phyloP scores from a whole-genome alignment of 2,113 vertebrate species.

The Amazona guildingii region DNA sequence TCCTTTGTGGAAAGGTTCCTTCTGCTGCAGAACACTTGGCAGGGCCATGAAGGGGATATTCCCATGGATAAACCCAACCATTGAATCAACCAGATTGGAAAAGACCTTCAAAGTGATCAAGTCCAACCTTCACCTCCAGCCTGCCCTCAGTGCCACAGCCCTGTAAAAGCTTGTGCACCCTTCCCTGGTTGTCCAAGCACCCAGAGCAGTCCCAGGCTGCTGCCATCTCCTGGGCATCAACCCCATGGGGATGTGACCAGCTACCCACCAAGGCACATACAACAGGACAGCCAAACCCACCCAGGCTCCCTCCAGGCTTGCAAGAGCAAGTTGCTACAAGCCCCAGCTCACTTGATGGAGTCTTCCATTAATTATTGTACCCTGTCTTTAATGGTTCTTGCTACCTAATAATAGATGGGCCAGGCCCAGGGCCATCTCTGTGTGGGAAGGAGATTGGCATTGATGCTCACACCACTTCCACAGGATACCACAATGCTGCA shows the following conservation, averaged over 20 bases:
- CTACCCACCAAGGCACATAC: neutral
- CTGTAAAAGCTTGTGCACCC: neutral
- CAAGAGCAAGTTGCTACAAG: neutral
- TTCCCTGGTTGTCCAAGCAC: too few species aligned
- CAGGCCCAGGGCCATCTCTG: neutral
- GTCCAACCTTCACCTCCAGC: neutral
- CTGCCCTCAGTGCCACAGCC: too few species aligned
- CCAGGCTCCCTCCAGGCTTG: neutral
- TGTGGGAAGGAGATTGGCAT: neutral
- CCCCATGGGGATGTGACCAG: rapidly evolving
- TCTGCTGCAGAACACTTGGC: neutral
- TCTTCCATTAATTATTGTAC: neutral
- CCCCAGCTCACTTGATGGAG: neutral
- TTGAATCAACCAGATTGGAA: neutral
- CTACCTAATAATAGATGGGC: neutral
- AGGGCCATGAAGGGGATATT: rapidly evolving
- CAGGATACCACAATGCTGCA: neutral
- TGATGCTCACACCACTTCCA: neutral
- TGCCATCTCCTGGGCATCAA: neutral
- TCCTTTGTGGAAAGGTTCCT: neutral
- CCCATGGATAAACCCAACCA: neutral
- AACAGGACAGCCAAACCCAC: neutral
- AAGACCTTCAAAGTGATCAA: neutral
- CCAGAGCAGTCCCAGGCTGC: neutral
- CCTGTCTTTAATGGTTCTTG: neutral